phyloP scores from a whole-genome alignment of 2,888 invertebrate species.

The Thera britannica region DNA sequence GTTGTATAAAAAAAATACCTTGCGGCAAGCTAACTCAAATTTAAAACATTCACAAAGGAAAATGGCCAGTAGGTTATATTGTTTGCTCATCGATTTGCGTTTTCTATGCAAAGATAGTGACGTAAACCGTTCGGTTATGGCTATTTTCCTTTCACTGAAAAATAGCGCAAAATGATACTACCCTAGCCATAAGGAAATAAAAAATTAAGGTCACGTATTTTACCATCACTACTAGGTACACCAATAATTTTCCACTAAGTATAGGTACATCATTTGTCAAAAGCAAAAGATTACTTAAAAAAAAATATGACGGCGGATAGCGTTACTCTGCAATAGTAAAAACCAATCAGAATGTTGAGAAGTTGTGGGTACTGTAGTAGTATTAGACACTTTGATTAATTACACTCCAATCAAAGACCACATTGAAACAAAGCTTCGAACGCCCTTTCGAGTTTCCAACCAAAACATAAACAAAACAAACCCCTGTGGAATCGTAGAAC shows the following conservation, averaged over 20 bases:
- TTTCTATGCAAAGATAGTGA: conserved; percentile 15
- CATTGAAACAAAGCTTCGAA: not conserved
- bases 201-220: no score
- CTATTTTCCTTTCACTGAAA: not conserved
- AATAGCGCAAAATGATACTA: not conserved
- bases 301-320: no score
- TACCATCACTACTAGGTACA: no score
- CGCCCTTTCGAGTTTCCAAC: not conserved
- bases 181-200: no score
- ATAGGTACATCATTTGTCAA: no score
- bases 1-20: not conserved
- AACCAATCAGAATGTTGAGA: no score
- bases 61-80: conserved; percentile 22
- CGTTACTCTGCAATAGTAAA: no score
- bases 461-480: conserved; percentile 23
- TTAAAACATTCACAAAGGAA: conserved; percentile 24
- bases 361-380: no score
- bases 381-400: no score
- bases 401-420: no score
- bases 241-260: no score
- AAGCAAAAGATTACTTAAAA: no score
- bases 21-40: conserved; percentile 20
- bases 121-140: conserved; percentile 5
- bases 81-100: conserved; percentile 26
- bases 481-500: conserved; percentile 5